Evolutionary conservation across 2,888 invertebrate species (phyloP), one percentile per base, ranked within the genome.

Genomic region (Timandra comae): DNA sequence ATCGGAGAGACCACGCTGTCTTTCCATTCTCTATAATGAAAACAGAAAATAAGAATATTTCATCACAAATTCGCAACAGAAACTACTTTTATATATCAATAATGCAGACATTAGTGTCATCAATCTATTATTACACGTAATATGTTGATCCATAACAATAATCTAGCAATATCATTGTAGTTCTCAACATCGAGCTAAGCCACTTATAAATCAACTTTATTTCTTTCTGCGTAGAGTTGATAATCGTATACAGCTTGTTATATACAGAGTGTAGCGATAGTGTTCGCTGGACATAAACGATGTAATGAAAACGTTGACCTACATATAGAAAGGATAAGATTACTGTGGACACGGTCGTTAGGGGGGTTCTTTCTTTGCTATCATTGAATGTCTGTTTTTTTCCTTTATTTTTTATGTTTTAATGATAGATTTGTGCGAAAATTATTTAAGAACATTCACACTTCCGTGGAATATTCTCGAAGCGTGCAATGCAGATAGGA

Each of bases 301-400:
- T 36, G 33, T 53, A 48, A 53, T 51, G 44, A 48, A 52, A 50
- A 34, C 33, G 45, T 38, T 54, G 52, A 52, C 54, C 54, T 40
- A 54, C 35, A 44, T 52, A 38, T 12, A 12, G 43, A 12, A 26
- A 24, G 39, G 29, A 26, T 24, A 13, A 19, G 27, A 16, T 16
- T 27, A 24, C 11, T 24, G 11, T 24, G 11, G 11, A 24, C 24
- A 24, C 11, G 16, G 16, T 16, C 16, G 16, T 16, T 16, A 16
- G 16, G 16, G n/a, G 16, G 4, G 16, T 16, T 16, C 16, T 16
- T 22, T 22, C 22, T 22, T 20, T 1, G 5, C 5, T 7, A 1
- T 20, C 2, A 20, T 20, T 20, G n/a, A 20, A 7, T 20, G 7
- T 20, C 20, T 22, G n/a, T 22, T 7, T 22, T 20, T 8, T 22